These are phyloP conservation scores for Grapholita molesta DNA, from an alignment of 1,140 invertebrate species.

Conservation along the genomic window DNA sequence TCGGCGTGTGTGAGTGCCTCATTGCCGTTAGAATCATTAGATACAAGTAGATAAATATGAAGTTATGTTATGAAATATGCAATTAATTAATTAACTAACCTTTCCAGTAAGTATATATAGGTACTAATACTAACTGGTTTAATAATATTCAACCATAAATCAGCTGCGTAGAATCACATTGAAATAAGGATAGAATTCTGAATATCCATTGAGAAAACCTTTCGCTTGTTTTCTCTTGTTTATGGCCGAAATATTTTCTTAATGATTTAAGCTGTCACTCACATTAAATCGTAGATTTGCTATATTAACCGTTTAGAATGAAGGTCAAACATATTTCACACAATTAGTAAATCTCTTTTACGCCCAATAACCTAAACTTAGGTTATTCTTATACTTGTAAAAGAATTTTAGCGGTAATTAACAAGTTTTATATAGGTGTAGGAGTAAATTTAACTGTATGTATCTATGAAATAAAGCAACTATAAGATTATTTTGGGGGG, in stretches of 20 bases:
- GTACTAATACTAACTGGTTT: background rate
- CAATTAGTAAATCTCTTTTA: background rate
- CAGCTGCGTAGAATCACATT: background rate
- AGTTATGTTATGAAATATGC: too few relatives aligned
- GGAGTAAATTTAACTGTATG: too few relatives aligned
- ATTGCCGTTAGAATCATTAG: too few relatives aligned
- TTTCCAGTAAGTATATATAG: background rate
- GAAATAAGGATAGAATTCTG: background rate
- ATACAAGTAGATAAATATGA: too few relatives aligned
- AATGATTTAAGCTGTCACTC: background rate
- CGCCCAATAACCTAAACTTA: too few relatives aligned
- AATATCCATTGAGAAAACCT: background rate
- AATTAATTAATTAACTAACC: too few relatives aligned
- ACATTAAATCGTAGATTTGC: background rate
- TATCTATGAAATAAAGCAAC: too few relatives aligned
- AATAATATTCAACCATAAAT: background rate
- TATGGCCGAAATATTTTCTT: background rate
- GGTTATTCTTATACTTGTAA: too few relatives aligned
- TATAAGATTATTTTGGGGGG: too few relatives aligned
- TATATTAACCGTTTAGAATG: background rate
- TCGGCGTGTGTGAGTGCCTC: too few relatives aligned
- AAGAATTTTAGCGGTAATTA: too few relatives aligned
- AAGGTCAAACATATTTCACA: background rate
- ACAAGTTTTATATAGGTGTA: too few relatives aligned
- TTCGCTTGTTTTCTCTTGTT: background rate